A percentile compares a stretch with the other conserved stretches of the same genome.
These are phyloP conservation scores for Drosophila meridiana DNA, from an alignment of 2,888 invertebrate species.

Conservation along the genomic window DNA sequence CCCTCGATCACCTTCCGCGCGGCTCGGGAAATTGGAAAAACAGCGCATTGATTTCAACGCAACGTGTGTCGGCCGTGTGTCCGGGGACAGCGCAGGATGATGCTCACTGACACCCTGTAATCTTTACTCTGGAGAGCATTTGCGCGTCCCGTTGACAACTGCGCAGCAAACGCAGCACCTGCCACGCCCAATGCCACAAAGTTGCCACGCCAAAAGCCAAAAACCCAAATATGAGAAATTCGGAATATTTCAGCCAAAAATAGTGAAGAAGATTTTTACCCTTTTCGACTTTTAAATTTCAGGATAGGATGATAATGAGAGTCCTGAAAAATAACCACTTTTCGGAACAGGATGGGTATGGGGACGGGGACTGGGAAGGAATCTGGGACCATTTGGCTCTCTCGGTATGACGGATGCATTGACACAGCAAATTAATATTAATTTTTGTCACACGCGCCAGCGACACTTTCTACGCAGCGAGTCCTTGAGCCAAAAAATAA, in stretches of 20 bases:
- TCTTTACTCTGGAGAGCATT: conserved; percentile 51
- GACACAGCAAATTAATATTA: conserved; percentile 84
- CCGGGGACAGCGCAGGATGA: conserved; percentile 21
- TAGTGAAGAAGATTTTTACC: conserved; percentile 31
- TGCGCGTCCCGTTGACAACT: conserved; percentile 46
- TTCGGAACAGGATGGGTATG: conserved; percentile 15
- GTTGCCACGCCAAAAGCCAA: conserved; percentile 25
- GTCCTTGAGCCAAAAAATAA: conserved; percentile 59
- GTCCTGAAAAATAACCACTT: conserved; percentile 67
- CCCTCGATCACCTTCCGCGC: neutral
- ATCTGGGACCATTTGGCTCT: conserved; percentile 29
- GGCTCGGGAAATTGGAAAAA: conserved; percentile 40
- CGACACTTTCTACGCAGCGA: conserved; percentile 64
- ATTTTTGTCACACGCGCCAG: conserved; percentile 82
- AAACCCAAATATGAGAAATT: conserved; percentile 44
- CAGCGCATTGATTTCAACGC: conserved; percentile 72
- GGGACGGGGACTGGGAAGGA: neutral
- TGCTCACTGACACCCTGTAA: conserved; percentile 20
- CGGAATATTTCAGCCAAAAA: conserved; percentile 36
- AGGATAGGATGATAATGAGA: conserved; percentile 63
- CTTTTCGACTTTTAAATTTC: conserved; percentile 32
- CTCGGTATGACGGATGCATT: conserved; percentile 73
- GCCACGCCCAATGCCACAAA: conserved; percentile 31
- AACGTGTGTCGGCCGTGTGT: conserved; percentile 73
- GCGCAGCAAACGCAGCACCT: conserved; percentile 50